Evolutionary conservation across 2,888 invertebrate genomes (phyloP).

Genomic region (Lasioglossum figueresi): DNA sequence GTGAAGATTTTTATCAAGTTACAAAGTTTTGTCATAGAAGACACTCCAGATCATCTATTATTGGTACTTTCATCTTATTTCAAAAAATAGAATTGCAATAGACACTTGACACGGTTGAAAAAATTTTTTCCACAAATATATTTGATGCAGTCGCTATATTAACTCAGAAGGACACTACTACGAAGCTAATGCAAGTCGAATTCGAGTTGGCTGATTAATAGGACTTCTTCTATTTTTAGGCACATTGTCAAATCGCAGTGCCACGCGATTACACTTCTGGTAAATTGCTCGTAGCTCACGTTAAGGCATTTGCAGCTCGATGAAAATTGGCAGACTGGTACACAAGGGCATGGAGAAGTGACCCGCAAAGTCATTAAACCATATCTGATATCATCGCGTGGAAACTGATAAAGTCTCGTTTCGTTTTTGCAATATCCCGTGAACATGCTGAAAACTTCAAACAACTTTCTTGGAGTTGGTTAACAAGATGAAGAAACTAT

Average conservation of each 20-base stretch:
- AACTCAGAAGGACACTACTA: not conserved
- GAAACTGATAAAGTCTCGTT: not conserved
- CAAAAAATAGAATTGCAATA: not conserved
- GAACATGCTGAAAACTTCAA: not conserved
- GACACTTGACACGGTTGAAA: not conserved
- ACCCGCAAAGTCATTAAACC: constrained; percentile 1
- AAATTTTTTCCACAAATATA: not conserved
- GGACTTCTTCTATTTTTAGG: not conserved
- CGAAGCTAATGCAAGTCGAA: not conserved
- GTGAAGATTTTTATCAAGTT: not conserved
- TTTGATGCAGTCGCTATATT: not conserved
- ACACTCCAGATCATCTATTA: not conserved
- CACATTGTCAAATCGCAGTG: not conserved
- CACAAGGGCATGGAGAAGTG: constrained; percentile 6
- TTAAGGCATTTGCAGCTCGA: not conserved
- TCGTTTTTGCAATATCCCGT: not conserved
- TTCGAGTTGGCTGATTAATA: not conserved
- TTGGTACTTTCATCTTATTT: not conserved
- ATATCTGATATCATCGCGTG: not conserved
- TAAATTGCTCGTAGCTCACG: not conserved
- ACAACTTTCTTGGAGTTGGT: not conserved
- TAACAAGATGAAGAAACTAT: not conserved
- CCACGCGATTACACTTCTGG: not conserved
- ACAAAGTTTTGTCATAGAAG: not conserved
- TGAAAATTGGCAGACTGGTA: constrained; percentile 4